Conservation (phyloP, 1,140 invertebrate species). For the Zaprionus ghesquierei region DNA sequence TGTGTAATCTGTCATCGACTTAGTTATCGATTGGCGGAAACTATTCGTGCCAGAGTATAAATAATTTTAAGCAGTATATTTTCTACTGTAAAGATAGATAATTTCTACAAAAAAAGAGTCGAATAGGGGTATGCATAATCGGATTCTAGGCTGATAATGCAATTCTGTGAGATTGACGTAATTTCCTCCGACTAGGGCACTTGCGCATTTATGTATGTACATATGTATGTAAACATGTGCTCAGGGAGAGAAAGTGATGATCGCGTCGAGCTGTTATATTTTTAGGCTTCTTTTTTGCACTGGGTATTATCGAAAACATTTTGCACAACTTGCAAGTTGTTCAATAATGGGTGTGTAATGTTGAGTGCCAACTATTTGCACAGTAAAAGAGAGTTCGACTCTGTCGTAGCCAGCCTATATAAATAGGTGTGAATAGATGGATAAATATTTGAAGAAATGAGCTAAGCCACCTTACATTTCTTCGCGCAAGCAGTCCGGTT, state of each 20-base stretch:
- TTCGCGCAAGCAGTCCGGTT: constrained; percentile 19
- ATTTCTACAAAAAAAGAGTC: too few relatives aligned
- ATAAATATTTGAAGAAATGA: constrained; percentile 43
- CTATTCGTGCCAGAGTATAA: too few relatives aligned
- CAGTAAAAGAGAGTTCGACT: constrained; percentile 33
- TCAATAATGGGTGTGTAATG: constrained; percentile 10
- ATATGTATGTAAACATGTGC: constrained; percentile 33
- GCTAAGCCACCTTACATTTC: constrained; percentile 20
- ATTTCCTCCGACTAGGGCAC: neutral
- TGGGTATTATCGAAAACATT: constrained; percentile 30
- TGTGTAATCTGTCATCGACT: too few relatives aligned
- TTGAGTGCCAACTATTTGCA: constrained; percentile 19
- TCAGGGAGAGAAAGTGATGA: constrained; percentile 42
- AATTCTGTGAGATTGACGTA: neutral
- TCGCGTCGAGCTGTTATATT: constrained; percentile 11
- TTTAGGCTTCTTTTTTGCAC: constrained; percentile 10
- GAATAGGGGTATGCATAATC: neutral
- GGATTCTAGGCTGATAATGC: neutral
- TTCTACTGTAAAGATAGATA: too few relatives aligned
- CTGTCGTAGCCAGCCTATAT: constrained; percentile 36
- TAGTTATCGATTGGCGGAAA: too few relatives aligned
- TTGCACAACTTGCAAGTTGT: constrained; percentile 39
- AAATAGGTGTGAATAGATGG: constrained; percentile 26
- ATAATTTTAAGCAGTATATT: too few relatives aligned
- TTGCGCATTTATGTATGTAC: constrained; percentile 1